Conservation (phyloP, 1,140 invertebrate species). For the Bombus vancouverensis region DNA sequence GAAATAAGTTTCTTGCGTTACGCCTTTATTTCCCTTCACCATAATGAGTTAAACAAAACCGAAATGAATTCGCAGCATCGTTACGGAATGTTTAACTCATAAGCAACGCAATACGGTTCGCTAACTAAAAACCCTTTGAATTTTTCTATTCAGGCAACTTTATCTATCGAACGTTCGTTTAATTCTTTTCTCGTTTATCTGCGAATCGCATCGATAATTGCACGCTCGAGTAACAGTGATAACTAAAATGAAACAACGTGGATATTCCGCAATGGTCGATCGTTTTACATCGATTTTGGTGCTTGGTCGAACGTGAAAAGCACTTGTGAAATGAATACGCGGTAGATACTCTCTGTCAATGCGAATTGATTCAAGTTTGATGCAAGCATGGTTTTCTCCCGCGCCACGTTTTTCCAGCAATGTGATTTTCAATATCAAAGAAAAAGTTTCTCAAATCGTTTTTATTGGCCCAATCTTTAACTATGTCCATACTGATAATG, state of each 20-base stretch:
- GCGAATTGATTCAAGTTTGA: not conserved
- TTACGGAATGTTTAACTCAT: not conserved
- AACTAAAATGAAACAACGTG: not conserved
- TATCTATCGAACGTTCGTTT: not conserved
- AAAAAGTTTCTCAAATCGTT: too few species aligned
- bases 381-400: not conserved
- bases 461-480: too few species aligned
- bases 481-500: too few species aligned
- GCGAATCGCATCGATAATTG: not conserved
- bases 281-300: not conserved
- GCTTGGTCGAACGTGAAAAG: not conserved
- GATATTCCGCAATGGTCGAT: not conserved
- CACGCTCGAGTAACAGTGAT: not conserved
- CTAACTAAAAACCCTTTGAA: not conserved
- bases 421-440: not conserved
- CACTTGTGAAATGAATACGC: not conserved
- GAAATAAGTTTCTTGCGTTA: not conserved
- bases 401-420: not conserved
- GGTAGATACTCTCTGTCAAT: not conserved
- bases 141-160: not conserved
- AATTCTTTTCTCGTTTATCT: not conserved
- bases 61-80: not conserved
- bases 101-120: not conserved
- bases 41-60: not conserved
- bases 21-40: too few species aligned